These are phyloP conservation scores for Odocoileus hemionus DNA, from an alignment of 2,113 vertebrate genomes.

Conservation along the genomic window DNA sequence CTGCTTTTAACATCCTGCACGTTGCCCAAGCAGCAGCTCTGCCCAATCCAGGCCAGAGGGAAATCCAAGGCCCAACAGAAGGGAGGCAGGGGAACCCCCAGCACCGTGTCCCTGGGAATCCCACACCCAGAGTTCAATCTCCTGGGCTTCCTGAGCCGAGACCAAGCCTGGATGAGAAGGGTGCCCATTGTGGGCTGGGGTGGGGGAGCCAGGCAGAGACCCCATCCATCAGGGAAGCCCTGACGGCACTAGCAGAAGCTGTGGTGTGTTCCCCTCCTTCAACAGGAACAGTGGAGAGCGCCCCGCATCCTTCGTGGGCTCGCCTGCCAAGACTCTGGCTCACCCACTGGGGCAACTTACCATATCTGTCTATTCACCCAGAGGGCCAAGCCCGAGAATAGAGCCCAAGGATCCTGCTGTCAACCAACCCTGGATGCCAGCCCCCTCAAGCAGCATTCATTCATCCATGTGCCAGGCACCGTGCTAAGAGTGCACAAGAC, in stretches of 20 bases:
- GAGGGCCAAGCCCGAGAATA: constrained; percentile 27
- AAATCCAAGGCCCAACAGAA: not conserved
- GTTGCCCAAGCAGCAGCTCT: not conserved
- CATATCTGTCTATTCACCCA: not conserved
- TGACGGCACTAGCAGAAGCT: not conserved
- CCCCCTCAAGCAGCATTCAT: constrained; percentile 14
- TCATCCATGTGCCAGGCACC: constrained; percentile 40
- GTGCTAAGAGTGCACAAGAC: not conserved
- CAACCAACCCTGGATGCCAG: not conserved
- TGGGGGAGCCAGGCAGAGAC: not conserved
- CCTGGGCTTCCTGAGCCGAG: not conserved
- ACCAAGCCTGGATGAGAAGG: not conserved
- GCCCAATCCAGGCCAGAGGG: not conserved
- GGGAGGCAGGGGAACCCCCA: not conserved
- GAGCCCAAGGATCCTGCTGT: not conserved
- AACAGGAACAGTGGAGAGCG: not conserved
- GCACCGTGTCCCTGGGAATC: not conserved
- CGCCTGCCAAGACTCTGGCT: not conserved
- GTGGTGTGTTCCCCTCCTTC: not conserved
- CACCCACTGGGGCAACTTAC: not conserved
- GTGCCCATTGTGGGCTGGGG: not conserved
- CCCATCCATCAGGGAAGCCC: not conserved
- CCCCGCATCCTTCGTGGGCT: not conserved
- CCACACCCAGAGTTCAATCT: not conserved
- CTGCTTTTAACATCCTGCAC: not conserved